Base-by-base conservation (phyloP, 2,113 vertebrate species). In the Larimichthys crocea region DNA sequence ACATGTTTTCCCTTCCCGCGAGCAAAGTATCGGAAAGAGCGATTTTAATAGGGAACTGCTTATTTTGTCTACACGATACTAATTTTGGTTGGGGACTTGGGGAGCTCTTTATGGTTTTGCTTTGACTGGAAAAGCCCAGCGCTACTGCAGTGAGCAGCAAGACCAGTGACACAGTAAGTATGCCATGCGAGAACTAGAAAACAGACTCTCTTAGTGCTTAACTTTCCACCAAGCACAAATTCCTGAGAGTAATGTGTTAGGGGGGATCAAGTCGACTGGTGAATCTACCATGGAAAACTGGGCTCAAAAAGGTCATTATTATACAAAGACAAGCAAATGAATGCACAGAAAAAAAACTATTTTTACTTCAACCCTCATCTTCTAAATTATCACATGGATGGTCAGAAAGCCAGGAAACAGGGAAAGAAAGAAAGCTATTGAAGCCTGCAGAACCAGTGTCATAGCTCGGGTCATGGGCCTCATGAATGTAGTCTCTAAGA, bases 191-290 rank as follows among this genome's bases (percentile, higher is more conserved):
- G 57, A 52, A 59, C 49, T 16, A 63, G 60, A 81, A 80, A 79
- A 86, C 69, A 90, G 71, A 53, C 79, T 76, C 56, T 80, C 66
- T 76, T 50, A 84, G 61, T 77, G 74, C 79, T 66, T 10, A 40
- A 66, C 65, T 87, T 90, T 90, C 73, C 68, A 85, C 42, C 55
- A 53, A 62, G 79, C 35, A 87, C 35, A 83, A 64, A 86, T 68
- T 80, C 77, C 83, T 82, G 29, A 24, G 59, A 66, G 76, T 67
- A 56, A 80, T 76, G 72, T 52, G 63, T 49, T 53, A 19, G 53
- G 53, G 57, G 70, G 57, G 70, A 78, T 56, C 78, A 61, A 74
- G 71, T 49, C 61, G 59, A 64, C 62, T 83, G 72, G 71, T 76
- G 81, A 71, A 31, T 79, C 35, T 60, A 65, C 62, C 64, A 42